These are phyloP conservation scores for Entomobrya proxima DNA, from an alignment of 2,888 invertebrate species.

Conservation along the genomic window DNA sequence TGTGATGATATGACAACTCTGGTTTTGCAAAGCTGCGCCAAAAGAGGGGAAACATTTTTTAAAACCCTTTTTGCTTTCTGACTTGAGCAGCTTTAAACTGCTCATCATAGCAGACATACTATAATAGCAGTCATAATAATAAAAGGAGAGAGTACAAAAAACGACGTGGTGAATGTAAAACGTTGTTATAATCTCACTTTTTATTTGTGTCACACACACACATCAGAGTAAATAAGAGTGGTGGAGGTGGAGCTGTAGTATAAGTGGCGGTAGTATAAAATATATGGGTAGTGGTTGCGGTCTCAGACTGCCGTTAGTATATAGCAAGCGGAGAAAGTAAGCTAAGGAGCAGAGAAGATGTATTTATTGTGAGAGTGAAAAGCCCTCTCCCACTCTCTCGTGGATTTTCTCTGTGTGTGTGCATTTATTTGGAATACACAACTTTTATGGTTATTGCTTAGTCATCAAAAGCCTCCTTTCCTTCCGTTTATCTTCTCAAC, in stretches of 20 bases:
- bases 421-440: conserved; percentile 61
- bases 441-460: conserved; percentile 67
- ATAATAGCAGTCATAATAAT: neutral
- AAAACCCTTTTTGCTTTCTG: neutral
- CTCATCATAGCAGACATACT: neutral
- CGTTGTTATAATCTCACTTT: conserved; percentile 32
- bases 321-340: conserved; percentile 12
- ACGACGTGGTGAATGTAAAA: conserved; percentile 12
- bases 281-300: neutral
- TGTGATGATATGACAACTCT: conserved; percentile 25
- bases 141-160: conserved; percentile 5
- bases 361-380: conserved; percentile 44
- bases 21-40: neutral
- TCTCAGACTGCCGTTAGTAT: neutral
- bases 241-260: conserved; percentile 1
- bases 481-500: conserved; percentile 54
- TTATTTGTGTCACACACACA: conserved; percentile 16
- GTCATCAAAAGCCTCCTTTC: conserved; percentile 59
- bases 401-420: conserved; percentile 54
- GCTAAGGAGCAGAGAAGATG: conserved; percentile 8
- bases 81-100: conserved; percentile 35
- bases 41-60: neutral
- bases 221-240: neutral
- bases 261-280: neutral
- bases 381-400: conserved; percentile 27